Evolutionary conservation across 2,888 invertebrate species (phyloP), one percentile per base, ranked within the genome.

Genomic region (Syrista parreyssii): DNA sequence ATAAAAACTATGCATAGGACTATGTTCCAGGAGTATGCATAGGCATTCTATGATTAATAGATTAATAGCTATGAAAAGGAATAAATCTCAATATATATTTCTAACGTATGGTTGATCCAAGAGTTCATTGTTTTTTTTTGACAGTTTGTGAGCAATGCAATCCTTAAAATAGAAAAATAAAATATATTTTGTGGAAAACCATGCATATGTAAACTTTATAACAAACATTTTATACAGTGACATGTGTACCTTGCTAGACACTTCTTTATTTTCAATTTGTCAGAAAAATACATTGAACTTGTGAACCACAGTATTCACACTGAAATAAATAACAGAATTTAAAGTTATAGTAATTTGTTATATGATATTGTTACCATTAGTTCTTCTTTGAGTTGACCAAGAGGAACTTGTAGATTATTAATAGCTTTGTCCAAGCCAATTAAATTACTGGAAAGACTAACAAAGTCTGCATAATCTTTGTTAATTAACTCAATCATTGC

Each of bases 401-500:
- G 92, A 72, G 98, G 98, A 76, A 94, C 92, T 87, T 96, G 95
- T 81, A 98, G 94, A 86, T 95, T 95, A 78, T 94, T 94, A 82
- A 98, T 97, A 36, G 96, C 95, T 88, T 96, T 96, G 92, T 98
- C 98, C 83, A 98, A 93, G 11, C 98, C 98, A 82, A 98, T 98
- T 84, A 99, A 93, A 91, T 98, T 98, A 73, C 98, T 98, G 9
- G 99, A 98, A 73, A 99, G 93, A 92, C 98, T 98, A 11, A 99
- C 98, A 92, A 99, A 99, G 91, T 99, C 98, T 4, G 98, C 98
- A 89, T 99, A 99, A 90, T 99, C 99, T 89, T 98, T 97, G 92
- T 99, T 99, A 84, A 99, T 98, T 11, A 99, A 94, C 91, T 99
- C 98, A 83, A 99, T 97, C 97, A 99, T 98, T 23, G 98, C 96